Base-by-base conservation (phyloP, 2,888 invertebrate genomes). In the Gymnoscelis rufifasciata region DNA sequence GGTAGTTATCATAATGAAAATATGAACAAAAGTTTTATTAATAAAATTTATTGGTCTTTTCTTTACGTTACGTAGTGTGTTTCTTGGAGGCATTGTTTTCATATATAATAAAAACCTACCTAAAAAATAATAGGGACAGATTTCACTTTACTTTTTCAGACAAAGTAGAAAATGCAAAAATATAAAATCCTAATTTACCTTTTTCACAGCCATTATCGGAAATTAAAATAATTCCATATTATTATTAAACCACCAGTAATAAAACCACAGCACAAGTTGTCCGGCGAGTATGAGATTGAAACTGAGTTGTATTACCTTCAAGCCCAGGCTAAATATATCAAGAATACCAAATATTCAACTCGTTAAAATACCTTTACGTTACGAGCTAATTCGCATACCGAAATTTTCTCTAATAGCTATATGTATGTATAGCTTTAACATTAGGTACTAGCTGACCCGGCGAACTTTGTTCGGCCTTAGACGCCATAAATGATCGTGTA, bases 391-490 rank as follows among this genome's bases (percentile, higher is more conserved):
- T 44, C 27, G 14, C 40, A 43, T 31, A 15, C 7, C 23, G 14
- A 31, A 12, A 31, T 31, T 13, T 31, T 6, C 12, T 14, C 8
- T 6, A 14, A 13, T 2, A 4, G n/a, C 3, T 31, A 13, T n/a
- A 15, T 6, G 14, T 33, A 15, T 19, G 4, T 29, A 8, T 29
- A 12, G 29, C 12, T 7, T 1, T 2, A 11, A 29, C 29, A 12
- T 7, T 12, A 29, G 7, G n/a, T n/a, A n/a, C n/a, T n/a, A n/a
- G n/a, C n/a, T n/a, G n/a, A n/a, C 15, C 7, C 10, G 6, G 33
- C 13, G 19, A 38, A 19, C 39, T 48, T 48, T 36, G 43, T 43
- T 40, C 31, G 14, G 35, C 44, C 41, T 38, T 50, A 48, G 42
- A 45, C 38, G 41, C 38, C 38, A 15, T 45, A 45, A n/a, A n/a